Evolutionary conservation across 2,113 vertebrate species (phyloP), one percentile per base, ranked within the genome.

Genomic region (Donacobius atricapilla): DNA sequence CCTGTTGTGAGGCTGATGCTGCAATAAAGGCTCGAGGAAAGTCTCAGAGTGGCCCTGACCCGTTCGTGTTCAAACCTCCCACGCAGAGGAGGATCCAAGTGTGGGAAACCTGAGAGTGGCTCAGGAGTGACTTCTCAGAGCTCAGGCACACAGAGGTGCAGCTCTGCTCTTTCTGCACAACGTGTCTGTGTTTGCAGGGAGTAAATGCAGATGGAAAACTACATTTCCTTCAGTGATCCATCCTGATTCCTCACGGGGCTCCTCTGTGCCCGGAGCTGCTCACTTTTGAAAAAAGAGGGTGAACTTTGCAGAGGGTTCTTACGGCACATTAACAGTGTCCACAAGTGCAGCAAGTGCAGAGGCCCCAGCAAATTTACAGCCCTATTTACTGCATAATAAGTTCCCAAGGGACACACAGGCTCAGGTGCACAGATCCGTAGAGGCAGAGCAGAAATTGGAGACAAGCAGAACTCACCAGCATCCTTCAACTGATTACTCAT

Each of bases 351-450:
- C 31, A 30, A 71, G 81, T 18, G 63, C 63, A 56, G 53, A 50
- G 82, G 64, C 33, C 82, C 58, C 68, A 86, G 37, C 90, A 83
- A 85, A 96, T 94, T 90, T 89, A 50, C 82, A 88, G 75, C 90
- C 42, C 90, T 93, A 92, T 95, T 96, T 95, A 65, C 90, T 63
- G 85, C 85, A 28, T 93, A 92, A 88, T 93, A 83, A 88, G 75
- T 31, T 95, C 86, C 83, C 92, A 14, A 30, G 85, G 83, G 94
- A 95, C 50, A 25, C 35, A 17, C 69, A 31, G 50, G 83, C 88
- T 85, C 54, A 73, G 68, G 79, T 80, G 83, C 82, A 77, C 27
- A 72, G 83, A 93, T 83, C 83, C 45, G 0, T 50, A 40, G 83
- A 83, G 50, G 40, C 80, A 82, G 37, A 69, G 83, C 17, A 89